Conservation (phyloP, 64 coral and sea anemone species). For the Pocillopora verrucosa region DNA sequence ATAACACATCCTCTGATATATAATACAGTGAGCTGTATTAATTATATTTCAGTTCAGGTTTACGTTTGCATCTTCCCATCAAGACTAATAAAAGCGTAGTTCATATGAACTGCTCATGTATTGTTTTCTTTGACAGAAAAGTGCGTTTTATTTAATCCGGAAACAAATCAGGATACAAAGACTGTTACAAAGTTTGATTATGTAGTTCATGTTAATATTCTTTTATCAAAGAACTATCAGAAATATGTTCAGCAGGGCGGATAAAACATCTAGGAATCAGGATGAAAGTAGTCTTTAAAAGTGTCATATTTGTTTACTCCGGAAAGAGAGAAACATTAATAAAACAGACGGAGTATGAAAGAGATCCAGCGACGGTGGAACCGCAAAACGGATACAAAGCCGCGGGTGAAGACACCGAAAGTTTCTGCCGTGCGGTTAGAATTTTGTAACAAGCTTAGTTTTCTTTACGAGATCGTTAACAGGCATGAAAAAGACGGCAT, state of each 20-base stretch:
- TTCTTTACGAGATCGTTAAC: not conserved
- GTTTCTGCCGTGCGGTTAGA: not conserved
- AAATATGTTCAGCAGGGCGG: not conserved
- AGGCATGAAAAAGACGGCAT: not conserved
- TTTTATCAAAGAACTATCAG: not conserved
- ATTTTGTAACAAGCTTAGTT: too few species aligned
- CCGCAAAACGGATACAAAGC: not conserved
- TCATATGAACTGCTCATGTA: not conserved
- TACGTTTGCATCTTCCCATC: not conserved
- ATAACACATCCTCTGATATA: not conserved
- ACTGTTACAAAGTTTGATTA: constrained; percentile 1
- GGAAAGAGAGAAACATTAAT: constrained; percentile 10
- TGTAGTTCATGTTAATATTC: not conserved
- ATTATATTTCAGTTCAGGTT: too few species aligned
- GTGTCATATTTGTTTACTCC: constrained; percentile 34
- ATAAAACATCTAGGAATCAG: constrained; percentile 14
- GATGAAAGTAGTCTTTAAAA: constrained; percentile 11
- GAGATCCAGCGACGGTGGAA: not conserved
- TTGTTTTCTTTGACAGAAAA: constrained; percentile 1
- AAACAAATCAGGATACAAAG: not conserved
- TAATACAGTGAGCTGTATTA: not conserved
- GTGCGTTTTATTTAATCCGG: not conserved
- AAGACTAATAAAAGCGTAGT: not conserved
- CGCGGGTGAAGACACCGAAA: not conserved
- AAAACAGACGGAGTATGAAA: constrained; percentile 5